Evolutionary conservation across 2,113 vertebrate species (phyloP).

Genomic region (Callochromis pleurospilus): DNA sequence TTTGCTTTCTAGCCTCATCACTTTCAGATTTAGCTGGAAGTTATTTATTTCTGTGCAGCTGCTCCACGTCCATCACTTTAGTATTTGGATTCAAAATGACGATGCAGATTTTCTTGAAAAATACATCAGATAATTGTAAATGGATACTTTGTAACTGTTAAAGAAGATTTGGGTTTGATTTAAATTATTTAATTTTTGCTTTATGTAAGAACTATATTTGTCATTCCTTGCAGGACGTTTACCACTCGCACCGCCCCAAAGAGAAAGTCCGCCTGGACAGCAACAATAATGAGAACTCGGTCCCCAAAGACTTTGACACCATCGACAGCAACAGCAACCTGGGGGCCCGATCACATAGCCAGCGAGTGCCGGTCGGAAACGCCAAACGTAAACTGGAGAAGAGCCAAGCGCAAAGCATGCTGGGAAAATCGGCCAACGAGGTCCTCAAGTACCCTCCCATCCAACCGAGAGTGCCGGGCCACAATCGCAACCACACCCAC

Average conservation of each 20-base stretch:
- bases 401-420: conserved; percentile 7
- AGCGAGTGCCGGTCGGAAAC: conserved; percentile 53
- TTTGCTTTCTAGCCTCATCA: neutral
- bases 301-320: conserved; percentile 90
- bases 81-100: neutral
- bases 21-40: neutral
- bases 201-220: neutral
- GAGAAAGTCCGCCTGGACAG: conserved; percentile 82
- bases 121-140: neutral
- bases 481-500: conserved; percentile 13
- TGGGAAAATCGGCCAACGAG: conserved; percentile 71
- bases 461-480: neutral
- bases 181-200: neutral
- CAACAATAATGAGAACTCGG: conserved; percentile 91
- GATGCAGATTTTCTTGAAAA: neutral
- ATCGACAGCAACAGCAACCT: conserved; percentile 88
- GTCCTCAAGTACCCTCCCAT: conserved; percentile 45
- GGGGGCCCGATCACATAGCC: conserved; percentile 75
- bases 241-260: conserved; percentile 80
- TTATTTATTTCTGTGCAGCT: neutral
- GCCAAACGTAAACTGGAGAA: conserved; percentile 71
- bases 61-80: neutral
- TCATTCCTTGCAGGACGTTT: conserved; percentile 68
- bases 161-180: accelerated
- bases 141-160: neutral